Percentiles rank a stretch among this genome's conserved stretches.
Conservation (phyloP, 1,140 invertebrate species). For the Schlechtendalia chinensis region DNA sequence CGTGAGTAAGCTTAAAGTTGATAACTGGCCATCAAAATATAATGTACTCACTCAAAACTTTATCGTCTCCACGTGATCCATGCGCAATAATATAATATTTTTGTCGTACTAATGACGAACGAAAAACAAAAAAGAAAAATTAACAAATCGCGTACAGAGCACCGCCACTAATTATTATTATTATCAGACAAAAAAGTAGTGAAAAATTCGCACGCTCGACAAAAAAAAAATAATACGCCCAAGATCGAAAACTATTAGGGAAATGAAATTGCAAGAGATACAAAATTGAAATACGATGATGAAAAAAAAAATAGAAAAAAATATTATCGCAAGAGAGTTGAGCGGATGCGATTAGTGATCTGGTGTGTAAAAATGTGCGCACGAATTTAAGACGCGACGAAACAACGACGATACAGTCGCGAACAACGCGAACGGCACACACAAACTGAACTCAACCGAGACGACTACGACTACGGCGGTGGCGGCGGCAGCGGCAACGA, state of each 20-base stretch:
- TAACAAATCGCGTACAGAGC: not conserved
- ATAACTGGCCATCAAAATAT: no score
- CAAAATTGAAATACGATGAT: no score
- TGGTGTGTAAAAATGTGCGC: no score
- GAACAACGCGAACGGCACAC: constrained; percentile 19
- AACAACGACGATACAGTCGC: not conserved
- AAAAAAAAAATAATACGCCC: no score
- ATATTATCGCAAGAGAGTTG: not conserved
- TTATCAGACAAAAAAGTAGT: not conserved
- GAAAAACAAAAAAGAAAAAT: not conserved
- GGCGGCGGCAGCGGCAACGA: not conserved
- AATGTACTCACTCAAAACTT: not conserved
- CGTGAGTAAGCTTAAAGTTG: no score
- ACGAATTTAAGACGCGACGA: not conserved
- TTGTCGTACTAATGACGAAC: not conserved
- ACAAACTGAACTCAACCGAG: not conserved
- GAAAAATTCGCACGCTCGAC: not conserved
- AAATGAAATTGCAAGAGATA: not conserved
- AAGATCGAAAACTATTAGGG: not conserved
- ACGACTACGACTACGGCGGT: not conserved
- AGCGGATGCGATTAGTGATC: not conserved
- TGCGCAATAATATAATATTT: not conserved
- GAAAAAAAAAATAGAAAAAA: no score
- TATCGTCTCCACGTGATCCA: not conserved
- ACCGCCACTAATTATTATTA: not conserved